Evolutionary conservation across 2,888 invertebrate genomes (phyloP), one percentile per base, ranked within the genome.

Genomic region (Tolmerus cingulatus): DNA sequence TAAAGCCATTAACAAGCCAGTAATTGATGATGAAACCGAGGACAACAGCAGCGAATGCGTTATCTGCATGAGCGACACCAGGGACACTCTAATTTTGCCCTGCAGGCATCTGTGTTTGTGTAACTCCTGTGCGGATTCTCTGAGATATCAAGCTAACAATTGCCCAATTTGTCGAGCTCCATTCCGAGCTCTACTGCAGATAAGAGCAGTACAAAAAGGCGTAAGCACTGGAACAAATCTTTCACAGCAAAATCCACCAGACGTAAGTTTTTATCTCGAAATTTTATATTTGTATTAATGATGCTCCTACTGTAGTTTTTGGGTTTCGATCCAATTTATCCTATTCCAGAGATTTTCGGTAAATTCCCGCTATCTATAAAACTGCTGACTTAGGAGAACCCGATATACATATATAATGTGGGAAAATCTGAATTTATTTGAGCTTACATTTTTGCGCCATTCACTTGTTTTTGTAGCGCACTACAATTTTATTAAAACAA

Each of bases 101-200:
- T 99, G 99, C 92, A 94, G 98, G 43, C 99, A 99, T 93, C 94
- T 99, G 86, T 99, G 99, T 92, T 94, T 99, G 89, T 99, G 99
- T 93, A 98, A 98, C 93, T 97, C 97, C 0, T 99, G 99, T 93
- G 99, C 99, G 0, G 99, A 99, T 93, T 98, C 98, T 0, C 94
- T 99, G 88, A 95, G 99, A 89, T 99, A 98, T 92, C 98, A 98
- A 94, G 98, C 99, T 37, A 99, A 98, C 93, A 99, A 98, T 93
- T 99, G 99, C 90, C 99, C 99, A 8, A 99, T 99, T 90, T 99
- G 99, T 92, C 95, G 99, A 88, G 98, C 99, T n/a, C 99, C 99
- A 12, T 99, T 99, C 93, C 94, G 99, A 89, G 99, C 99, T 0
- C 94, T 99, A 84, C 94, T 99, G 87, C 99, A 99, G 93, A 97